A percentile compares a stretch with the other conserved stretches of the same genome.
phyloP scores from a whole-genome alignment of 2,113 vertebrate species.

The Neotragus moschatus region DNA sequence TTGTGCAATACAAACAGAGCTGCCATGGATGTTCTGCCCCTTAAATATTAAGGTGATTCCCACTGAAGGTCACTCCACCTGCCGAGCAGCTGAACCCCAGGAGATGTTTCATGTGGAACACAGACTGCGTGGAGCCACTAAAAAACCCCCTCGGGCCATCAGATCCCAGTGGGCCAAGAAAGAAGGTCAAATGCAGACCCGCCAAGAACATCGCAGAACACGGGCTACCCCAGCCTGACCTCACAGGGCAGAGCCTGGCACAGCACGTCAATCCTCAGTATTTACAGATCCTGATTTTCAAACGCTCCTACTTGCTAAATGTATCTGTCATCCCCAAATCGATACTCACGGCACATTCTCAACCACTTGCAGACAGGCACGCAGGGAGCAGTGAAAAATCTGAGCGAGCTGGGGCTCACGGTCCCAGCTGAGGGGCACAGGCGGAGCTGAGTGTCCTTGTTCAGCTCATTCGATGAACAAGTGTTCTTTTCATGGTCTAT shows the following conservation, averaged over 20 bases:
- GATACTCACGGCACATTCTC: no score
- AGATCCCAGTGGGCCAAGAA: neutral
- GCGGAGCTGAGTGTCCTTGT: neutral
- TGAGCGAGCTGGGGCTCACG: fast-evolving
- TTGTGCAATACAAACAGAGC: slow-evolving; percentile 51
- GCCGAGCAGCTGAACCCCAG: neutral
- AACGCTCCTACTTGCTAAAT: neutral
- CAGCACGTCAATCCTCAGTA: neutral
- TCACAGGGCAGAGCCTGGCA: neutral
- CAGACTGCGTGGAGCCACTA: neutral
- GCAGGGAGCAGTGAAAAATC: neutral
- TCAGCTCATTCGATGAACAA: neutral
- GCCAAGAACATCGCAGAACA: neutral
- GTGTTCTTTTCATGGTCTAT: neutral
- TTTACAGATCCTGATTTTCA: neutral
- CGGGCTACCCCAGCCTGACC: fast-evolving
- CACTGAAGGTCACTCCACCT: slow-evolving; percentile 16
- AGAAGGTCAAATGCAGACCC: neutral
- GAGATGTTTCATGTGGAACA: neutral
- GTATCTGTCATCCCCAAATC: neutral
- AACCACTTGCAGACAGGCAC: fast-evolving
- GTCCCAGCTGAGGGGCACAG: neutral
- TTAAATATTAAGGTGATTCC: slow-evolving; percentile 14
- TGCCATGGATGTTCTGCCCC: neutral
- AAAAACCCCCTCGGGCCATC: neutral